phyloP scores from a whole-genome alignment of 1,140 invertebrate genomes.

The Propsilocerus akamusi region DNA sequence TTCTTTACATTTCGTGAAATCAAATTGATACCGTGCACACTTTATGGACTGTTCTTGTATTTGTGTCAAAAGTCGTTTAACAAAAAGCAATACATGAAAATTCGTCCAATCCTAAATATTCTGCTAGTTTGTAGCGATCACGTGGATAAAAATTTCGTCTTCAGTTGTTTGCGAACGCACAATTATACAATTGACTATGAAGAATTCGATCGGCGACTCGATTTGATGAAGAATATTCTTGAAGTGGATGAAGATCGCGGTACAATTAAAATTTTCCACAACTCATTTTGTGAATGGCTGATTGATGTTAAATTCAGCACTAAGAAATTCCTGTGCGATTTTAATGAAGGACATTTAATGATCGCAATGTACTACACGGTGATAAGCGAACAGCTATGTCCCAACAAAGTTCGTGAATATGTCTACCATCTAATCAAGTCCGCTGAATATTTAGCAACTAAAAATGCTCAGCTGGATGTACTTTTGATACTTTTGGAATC shows the following conservation, averaged over 20 bases:
- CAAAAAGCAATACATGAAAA: conserved; percentile 69
- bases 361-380: conserved; percentile 68
- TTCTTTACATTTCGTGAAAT: conserved; percentile 73
- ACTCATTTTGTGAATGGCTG: conserved; percentile 87
- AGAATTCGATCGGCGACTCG: conserved; percentile 67
- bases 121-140: conserved; percentile 72
- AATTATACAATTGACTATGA: conserved; percentile 61
- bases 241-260: conserved; percentile 32
- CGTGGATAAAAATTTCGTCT: conserved; percentile 61
- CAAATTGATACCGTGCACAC: conserved; percentile 80
- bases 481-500: conserved; percentile 22
- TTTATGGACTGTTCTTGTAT: conserved; percentile 91
- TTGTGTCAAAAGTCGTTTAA: conserved; percentile 83
- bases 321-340: conserved; percentile 77
- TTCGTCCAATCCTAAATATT: conserved; percentile 62
- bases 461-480: conserved; percentile 19
- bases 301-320: conserved; percentile 93
- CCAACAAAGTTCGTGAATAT: conserved; percentile 19
- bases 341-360: conserved; percentile 73
- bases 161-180: conserved; percentile 61
- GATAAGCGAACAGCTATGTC: conserved; percentile 22
- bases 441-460: conserved; percentile 18
- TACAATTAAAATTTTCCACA: conserved; percentile 63
- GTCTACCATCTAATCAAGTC: conserved; percentile 21
- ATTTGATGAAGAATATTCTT: conserved; percentile 47